Base-by-base conservation (phyloP, 64 coral and sea anemone species). In the Montipora sp. region DNA sequence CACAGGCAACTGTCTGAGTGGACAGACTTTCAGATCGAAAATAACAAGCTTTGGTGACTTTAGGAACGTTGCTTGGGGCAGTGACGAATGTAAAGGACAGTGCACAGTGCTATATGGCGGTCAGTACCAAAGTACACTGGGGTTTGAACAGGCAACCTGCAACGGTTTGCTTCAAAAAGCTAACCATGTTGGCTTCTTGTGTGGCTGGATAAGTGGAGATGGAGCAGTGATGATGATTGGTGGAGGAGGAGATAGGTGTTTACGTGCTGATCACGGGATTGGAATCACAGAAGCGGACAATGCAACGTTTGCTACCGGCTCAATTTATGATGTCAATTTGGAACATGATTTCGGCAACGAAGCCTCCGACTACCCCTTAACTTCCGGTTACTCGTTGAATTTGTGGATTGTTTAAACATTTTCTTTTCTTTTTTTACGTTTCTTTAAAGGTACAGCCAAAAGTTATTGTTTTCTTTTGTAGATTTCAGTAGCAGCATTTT, bases 11-110 rank as follows among this genome's bases (percentile, higher is more conserved):
- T 84, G 81, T 45, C 19, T 81, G 16, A 48, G 78, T 7, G 77
- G 61, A 81, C 60, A 72, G 19, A 83, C 78, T 6, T 91, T 91
- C 12, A 61, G 89, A 27, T 66, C 63, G 22, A 91, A 91, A 50
- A 81, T 91, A 2, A 71, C 13, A 20, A 55, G 79, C 70, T 91
- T 47, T 44, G 89, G 78, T 53, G 23, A 36, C 50, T 91, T 83
- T 20, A 73, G 24, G 60, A 69, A 50, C 19, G 48, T 63, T 18
- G 77, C 47, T 48, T 90, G 89, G 89, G 76, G 76, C 9, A 81
- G 89, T 68, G 11, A 90, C 66, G 9, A 72, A 20, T 90, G 76
- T 68, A 77, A n/a, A 1, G 75, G 89, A 51, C 65, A 15, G 12
- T 90, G 89, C 66, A 4, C 20, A 6, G 89, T 90, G 3, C 24